These are phyloP conservation scores for Philereme vetulata DNA, from an alignment of 2,888 invertebrate species.

Conservation along the genomic window DNA sequence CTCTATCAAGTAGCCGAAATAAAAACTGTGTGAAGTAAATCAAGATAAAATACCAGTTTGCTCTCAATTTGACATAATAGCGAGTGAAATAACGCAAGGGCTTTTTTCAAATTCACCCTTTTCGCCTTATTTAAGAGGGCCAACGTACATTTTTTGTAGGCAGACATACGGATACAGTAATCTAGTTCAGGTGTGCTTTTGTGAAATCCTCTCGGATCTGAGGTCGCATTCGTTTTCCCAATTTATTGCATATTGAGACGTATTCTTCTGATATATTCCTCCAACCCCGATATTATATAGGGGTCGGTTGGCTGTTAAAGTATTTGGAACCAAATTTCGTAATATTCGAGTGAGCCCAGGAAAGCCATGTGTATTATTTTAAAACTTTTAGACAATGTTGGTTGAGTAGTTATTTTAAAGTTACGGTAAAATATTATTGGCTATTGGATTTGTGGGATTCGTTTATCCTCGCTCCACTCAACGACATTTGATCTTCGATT, in stretches of 20 bases:
- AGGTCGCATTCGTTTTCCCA: constrained; percentile 72
- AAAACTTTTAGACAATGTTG: not conserved
- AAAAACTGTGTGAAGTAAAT: constrained; percentile 10
- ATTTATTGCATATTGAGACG: constrained; percentile 83
- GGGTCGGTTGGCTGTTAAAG: constrained; percentile 57
- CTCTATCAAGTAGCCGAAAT: no score
- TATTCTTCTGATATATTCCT: constrained; percentile 71
- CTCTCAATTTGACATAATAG: constrained; percentile 63
- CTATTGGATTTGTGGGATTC: no score
- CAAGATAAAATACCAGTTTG: constrained; percentile 60
- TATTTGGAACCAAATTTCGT: constrained; percentile 55
- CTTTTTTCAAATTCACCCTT: constrained; percentile 69
- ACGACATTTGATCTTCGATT: no score
- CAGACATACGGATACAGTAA: constrained; percentile 70
- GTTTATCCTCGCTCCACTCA: no score
- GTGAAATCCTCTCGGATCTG: constrained; percentile 72
- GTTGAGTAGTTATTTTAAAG: not conserved
- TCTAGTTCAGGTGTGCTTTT: constrained; percentile 79
- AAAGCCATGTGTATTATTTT: not conserved
- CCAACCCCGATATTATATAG: constrained; percentile 58
- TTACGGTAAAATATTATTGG: no score
- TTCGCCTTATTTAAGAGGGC: constrained; percentile 43
- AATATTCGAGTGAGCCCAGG: constrained; percentile 28
- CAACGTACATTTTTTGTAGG: constrained; percentile 72
- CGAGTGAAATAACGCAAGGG: constrained; percentile 58